These are phyloP conservation scores for Peucedramus taeniatus DNA, from an alignment of 2,113 vertebrate genomes.

Conservation along the genomic window DNA sequence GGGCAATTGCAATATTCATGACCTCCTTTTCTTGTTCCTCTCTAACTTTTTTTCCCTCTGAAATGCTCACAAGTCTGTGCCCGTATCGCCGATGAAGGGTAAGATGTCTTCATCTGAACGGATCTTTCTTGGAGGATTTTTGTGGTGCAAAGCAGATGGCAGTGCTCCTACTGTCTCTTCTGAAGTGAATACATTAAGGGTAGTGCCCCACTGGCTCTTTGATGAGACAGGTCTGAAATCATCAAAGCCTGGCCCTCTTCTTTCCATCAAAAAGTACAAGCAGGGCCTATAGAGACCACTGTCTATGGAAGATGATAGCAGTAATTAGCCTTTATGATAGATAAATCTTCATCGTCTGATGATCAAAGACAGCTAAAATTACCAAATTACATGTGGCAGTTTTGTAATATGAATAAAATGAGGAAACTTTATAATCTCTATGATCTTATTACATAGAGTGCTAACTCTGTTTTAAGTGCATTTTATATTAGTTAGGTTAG, in stretches of 20 bases:
- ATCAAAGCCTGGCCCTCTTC: slow-evolving; percentile 53
- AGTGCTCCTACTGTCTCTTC: not conserved
- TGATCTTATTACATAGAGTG: not conserved
- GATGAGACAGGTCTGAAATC: slow-evolving; percentile 52
- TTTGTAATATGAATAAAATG: slow-evolving; percentile 43
- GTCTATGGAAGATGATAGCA: slow-evolving; percentile 11
- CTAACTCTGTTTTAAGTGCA: slow-evolving; percentile 13
- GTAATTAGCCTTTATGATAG: slow-evolving; percentile 58
- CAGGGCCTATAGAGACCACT: slow-evolving; percentile 17
- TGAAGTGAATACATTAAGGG: slow-evolving; percentile 33
- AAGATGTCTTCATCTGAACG: not conserved
- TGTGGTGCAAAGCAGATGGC: slow-evolving; percentile 32
- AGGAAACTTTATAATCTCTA: slow-evolving; percentile 10
- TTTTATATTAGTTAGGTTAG: not conserved
- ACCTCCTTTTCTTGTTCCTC: not conserved
- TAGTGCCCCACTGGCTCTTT: slow-evolving; percentile 46
- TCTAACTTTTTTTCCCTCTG: not conserved
- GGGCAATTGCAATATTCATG: not conserved
- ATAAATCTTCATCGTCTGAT: slow-evolving; percentile 59
- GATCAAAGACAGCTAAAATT: slow-evolving; percentile 66
- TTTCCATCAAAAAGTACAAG: slow-evolving; percentile 35
- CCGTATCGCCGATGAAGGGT: not conserved
- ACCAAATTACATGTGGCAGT: slow-evolving; percentile 37
- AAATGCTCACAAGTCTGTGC: not conserved
- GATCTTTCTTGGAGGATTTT: not conserved